Base-by-base conservation (phyloP, 1,140 invertebrate species). In the Delia radicum region DNA sequence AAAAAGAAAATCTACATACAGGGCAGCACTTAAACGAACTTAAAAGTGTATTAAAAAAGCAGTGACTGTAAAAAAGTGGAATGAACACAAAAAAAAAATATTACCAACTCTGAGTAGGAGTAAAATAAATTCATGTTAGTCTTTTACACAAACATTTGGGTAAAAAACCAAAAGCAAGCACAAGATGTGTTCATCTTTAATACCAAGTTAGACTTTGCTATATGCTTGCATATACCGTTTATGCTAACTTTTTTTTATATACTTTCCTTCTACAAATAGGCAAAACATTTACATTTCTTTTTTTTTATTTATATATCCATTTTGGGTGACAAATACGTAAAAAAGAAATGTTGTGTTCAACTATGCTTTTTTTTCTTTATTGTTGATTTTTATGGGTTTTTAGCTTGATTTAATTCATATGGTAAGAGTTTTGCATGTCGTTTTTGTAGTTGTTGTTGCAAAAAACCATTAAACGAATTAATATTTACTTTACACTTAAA, bases 381-480 rank as follows among this genome's bases (percentile, higher is more conserved):
- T 55, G 48, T 55, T 24, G 48, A 55, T 55, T 55, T 55, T 55
- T 55, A 21, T 21, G 18, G 48, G 48, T 55, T 55, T 55, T 55
- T 55, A 55, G 48, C 48, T 55, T 55, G 48, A 55, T 55, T 55
- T 55, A 55, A 55, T 55, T 55, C 48, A 55, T 55, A 55, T 55
- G 48, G 48, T 21, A 55, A 55, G 48, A 55, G 48, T 21, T 55
- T 55, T 37, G 33, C 8, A 10, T 37, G 8, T 7, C 33, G 33
- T 1, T 55, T 55, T 28, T 63, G 63, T 28, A 2, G 8, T 24
- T 13, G 10, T n/a, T 10, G 10, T 10, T 18, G 27, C 48, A 24
- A 72, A 46, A 42, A 72, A 37, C 73, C 73, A 74, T 74, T 74
- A 74, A 74, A 74, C 48, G 73, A 74, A 74, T 74, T 62, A 74